Evolutionary conservation across 1,140 invertebrate species (phyloP).

Genomic region (Drosophila biarmipes): DNA sequence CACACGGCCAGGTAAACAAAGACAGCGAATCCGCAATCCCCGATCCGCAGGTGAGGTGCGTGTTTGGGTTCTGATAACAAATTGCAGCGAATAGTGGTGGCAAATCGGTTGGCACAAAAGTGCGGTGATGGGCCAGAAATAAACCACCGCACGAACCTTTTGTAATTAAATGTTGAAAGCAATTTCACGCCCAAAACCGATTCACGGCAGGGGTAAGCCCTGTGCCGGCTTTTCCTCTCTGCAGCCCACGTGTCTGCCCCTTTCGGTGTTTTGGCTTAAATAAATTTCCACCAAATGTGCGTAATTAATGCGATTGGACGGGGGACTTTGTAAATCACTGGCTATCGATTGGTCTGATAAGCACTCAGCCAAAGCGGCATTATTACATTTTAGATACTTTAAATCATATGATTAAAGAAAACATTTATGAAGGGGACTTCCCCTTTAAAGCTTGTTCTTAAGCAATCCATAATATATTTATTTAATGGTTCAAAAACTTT

Average conservation of each 20-base stretch:
- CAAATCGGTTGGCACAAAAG: conserved; percentile 16
- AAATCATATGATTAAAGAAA: neutral
- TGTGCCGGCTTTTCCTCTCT: neutral
- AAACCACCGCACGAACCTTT: conserved; percentile 56
- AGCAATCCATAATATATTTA: too few relatives aligned
- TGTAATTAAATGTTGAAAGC: conserved; percentile 68
- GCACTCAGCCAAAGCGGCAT: neutral
- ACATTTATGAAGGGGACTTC: neutral
- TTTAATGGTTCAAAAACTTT: too few relatives aligned
- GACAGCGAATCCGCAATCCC: conserved; percentile 13
- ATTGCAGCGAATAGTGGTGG: conserved; percentile 30
- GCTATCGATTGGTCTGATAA: conserved; percentile 24
- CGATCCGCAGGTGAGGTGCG: conserved; percentile 34
- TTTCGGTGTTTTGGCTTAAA: conserved; percentile 51
- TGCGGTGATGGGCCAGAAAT: conserved; percentile 51
- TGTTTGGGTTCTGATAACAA: conserved; percentile 51
- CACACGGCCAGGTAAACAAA: conserved; percentile 30
- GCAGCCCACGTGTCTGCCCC: conserved; percentile 3
- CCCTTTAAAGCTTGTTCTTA: neutral
- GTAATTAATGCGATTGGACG: conserved; percentile 68
- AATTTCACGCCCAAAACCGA: conserved; percentile 54
- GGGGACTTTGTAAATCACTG: conserved; percentile 54
- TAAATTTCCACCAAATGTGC: conserved; percentile 74
- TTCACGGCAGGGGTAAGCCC: conserved; percentile 17
- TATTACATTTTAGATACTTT: neutral